A percentile compares a stretch with the other conserved stretches of the same genome.
These are phyloP conservation scores for Craseonycteris thonglongyai DNA, from an alignment of 2,113 vertebrate species.

Conservation along the genomic window DNA sequence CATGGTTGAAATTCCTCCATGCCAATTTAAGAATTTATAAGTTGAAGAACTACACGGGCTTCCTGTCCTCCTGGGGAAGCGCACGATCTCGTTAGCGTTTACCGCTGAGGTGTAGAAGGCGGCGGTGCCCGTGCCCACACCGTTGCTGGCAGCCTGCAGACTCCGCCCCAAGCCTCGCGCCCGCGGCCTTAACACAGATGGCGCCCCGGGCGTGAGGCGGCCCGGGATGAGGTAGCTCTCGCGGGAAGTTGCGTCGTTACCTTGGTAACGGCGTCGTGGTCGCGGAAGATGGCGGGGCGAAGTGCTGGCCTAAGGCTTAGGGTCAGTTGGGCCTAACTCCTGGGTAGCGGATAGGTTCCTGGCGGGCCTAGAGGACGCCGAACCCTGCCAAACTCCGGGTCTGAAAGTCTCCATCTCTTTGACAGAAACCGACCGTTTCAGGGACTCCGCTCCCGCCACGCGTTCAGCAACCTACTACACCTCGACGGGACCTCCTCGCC, in stretches of 20 bases:
- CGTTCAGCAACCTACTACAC: neutral
- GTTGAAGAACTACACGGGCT: fast-evolving
- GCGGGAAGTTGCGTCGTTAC: conserved; percentile 41
- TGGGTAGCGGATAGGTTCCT: fast-evolving
- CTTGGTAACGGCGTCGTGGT: conserved; percentile 26
- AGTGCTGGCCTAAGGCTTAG: fast-evolving
- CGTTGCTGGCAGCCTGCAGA: too few relatives aligned
- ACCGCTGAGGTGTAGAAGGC: fast-evolving
- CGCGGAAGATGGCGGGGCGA: conserved; percentile 21
- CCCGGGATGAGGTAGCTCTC: neutral
- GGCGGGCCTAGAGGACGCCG: fast-evolving
- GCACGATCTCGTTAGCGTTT: fast-evolving
- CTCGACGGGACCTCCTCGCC: conserved; percentile 75
- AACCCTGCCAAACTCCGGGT: neutral
- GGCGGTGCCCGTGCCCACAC: fast-evolving
- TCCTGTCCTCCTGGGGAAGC: fast-evolving
- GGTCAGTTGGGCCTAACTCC: neutral
- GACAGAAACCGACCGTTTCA: conserved; percentile 16
- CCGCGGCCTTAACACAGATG: fast-evolving
- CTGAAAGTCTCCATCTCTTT: conserved; percentile 19
- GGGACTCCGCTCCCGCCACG: neutral
- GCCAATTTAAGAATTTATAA: neutral
- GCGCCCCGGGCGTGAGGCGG: fast-evolving
- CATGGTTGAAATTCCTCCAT: neutral
- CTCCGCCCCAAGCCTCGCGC: fast-evolving